Evolutionary conservation across 2,888 invertebrate species (phyloP).

Genomic region (Erebia aethiops): DNA sequence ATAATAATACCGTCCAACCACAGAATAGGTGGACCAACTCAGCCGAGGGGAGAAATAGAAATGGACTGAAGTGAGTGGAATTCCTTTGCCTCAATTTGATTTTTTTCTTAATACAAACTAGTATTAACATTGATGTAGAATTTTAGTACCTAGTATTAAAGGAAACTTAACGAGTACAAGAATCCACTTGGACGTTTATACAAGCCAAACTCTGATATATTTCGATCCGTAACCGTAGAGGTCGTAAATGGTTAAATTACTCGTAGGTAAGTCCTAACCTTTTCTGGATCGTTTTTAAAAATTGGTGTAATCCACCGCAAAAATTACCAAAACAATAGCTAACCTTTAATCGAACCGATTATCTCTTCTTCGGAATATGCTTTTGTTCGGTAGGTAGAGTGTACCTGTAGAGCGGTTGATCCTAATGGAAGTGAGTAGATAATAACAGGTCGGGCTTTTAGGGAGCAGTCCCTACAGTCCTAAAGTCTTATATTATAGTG

Average conservation of each 20-base stretch:
- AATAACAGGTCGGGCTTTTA: slow-evolving; percentile 8
- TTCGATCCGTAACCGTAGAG: no score
- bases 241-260: no score
- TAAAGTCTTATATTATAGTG: background rate
- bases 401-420: background rate
- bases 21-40: no score
- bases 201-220: no score
- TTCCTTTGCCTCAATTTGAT: slow-evolving; percentile 3
- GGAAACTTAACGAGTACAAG: no score
- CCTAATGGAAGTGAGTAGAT: slow-evolving; percentile 14
- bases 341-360: background rate
- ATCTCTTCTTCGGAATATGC: background rate
- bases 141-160: no score
- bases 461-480: background rate
- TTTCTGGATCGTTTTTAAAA: no score
- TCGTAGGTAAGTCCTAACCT: no score
- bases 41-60: background rate
- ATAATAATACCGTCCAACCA: background rate
- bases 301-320: no score
- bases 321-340: background rate
- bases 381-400: background rate
- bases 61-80: background rate
- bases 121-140: no score
- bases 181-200: no score
- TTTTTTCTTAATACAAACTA: no score